These are phyloP conservation scores for Augiades crinisus DNA, from an alignment of 2,888 invertebrate genomes.

Conservation along the genomic window DNA sequence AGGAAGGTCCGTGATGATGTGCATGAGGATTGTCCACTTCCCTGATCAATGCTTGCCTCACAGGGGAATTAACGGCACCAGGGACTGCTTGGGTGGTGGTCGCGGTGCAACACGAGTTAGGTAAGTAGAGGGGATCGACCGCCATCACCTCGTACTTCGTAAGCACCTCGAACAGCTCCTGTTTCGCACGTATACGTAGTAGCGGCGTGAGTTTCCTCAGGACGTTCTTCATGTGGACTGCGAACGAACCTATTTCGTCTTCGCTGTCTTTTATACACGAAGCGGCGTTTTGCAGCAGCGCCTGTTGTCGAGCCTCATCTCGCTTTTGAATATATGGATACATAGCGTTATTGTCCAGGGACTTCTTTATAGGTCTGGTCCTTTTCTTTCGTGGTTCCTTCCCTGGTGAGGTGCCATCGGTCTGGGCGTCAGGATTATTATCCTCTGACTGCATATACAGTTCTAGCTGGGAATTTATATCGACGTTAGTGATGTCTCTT, in stretches of 20 bases:
- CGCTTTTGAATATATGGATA: constrained; percentile 16
- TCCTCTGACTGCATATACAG: constrained; percentile 20
- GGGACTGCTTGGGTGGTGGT: background rate
- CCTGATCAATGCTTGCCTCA: constrained; percentile 6
- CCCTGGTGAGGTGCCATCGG: constrained; percentile 10
- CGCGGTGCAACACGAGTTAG: constrained; percentile 14
- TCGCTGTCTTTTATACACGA: constrained; percentile 19
- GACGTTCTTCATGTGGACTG: constrained; percentile 20
- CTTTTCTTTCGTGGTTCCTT: constrained; percentile 18
- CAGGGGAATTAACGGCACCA: background rate
- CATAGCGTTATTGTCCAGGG: constrained; percentile 5
- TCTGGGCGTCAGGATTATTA: constrained; percentile 8
- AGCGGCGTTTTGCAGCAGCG: constrained; percentile 15
- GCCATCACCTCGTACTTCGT: constrained; percentile 25
- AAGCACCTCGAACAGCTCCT: constrained; percentile 23
- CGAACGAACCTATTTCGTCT: constrained; percentile 19
- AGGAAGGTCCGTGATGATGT: constrained; percentile 16
- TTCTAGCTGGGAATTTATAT: constrained; percentile 18
- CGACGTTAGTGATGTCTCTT: constrained; percentile 15
- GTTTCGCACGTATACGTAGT: constrained; percentile 16
- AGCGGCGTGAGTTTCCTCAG: constrained; percentile 17
- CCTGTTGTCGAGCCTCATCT: constrained; percentile 17
- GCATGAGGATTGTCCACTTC: constrained; percentile 18
- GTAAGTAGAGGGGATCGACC: constrained; percentile 18
- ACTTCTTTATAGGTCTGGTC: constrained; percentile 18